Base-by-base conservation (phyloP, 2,113 vertebrate species). In the Corvus hawaiiensis region DNA sequence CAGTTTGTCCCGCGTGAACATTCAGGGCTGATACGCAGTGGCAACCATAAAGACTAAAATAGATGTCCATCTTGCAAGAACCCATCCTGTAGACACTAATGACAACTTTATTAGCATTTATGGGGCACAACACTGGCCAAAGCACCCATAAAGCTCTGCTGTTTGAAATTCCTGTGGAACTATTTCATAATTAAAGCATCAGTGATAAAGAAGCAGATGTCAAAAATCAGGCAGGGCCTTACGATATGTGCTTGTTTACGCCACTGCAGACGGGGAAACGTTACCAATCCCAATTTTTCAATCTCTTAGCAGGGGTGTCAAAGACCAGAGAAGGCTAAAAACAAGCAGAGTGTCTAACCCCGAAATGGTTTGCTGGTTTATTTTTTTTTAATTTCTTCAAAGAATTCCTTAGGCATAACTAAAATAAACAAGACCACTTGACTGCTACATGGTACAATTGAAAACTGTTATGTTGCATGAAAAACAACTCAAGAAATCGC, bases 401-500 rank as follows among this genome's bases (percentile, higher is more conserved):
- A 84, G 54, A 90, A 62, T 64, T 96, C 88, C 86, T 84, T 56
- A 21, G 56, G 88, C 80, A 54, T 92, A 89, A 94, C 80, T 89
- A 82, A 94, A 93, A 56, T 79, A 94, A 93, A 90, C 56, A 94
- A 90, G 86, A 56, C 73, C 66, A 90, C 90, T 94, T 88, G 73
- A 87, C 86, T 95, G 80, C 76, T 95, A 84, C 86, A 68, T 43
- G 43, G 83, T 59, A 81, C 89, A 88, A 88, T 7, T 91, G 67
- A 78, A 95, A 96, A 85, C 48, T 41, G 41, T 71, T 77, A 71
- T 10, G 48, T 83, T 90, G 58, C 87, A 59, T 89, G 80, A 89
- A 93, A 94, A 94, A 81, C 63, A 95, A 69, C 85, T 90, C 84
- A 37, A 88, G 75, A 87, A 92, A 94, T 81, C 1, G 88, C 94